Conservation (phyloP, 2,797 vertebrate species). For the Emydoidea blandingii region DNA sequence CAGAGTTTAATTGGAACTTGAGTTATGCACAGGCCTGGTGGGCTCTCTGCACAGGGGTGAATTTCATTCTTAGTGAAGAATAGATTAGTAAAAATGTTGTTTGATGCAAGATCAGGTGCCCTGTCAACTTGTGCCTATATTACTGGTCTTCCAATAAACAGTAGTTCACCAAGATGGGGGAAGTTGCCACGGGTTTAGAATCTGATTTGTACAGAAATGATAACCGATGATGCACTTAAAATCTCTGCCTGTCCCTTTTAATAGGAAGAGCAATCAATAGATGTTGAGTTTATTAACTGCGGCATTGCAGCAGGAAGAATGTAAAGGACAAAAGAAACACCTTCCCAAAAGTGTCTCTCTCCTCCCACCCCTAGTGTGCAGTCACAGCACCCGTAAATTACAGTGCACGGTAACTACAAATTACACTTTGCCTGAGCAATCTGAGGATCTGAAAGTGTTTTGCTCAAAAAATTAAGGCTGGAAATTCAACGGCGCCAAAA, state of each 20-base stretch:
- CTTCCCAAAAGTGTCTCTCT: background rate
- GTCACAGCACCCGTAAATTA: background rate
- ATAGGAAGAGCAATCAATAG: background rate
- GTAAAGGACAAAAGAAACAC: background rate
- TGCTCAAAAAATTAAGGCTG: background rate
- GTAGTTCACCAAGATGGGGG: conserved; percentile 22
- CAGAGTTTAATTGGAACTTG: background rate
- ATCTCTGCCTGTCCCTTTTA: background rate
- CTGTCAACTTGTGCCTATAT: background rate
- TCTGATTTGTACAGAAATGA: background rate
- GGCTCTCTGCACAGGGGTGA: background rate
- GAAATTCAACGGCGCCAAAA: background rate
- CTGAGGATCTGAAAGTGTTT: background rate
- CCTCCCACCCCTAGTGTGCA: accelerated
- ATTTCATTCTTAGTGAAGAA: background rate
- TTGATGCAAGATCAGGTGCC: background rate
- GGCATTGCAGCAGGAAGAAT: accelerated
- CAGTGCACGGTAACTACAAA: background rate
- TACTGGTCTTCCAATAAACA: background rate
- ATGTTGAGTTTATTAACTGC: background rate
- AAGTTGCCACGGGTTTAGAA: conserved; percentile 52
- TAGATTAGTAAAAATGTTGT: background rate
- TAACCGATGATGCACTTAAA: background rate
- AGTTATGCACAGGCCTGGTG: background rate
- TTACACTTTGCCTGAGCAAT: background rate